Evolutionary conservation across 1,140 invertebrate genomes (phyloP).

Genomic region (Caenorhabditis latens): DNA sequence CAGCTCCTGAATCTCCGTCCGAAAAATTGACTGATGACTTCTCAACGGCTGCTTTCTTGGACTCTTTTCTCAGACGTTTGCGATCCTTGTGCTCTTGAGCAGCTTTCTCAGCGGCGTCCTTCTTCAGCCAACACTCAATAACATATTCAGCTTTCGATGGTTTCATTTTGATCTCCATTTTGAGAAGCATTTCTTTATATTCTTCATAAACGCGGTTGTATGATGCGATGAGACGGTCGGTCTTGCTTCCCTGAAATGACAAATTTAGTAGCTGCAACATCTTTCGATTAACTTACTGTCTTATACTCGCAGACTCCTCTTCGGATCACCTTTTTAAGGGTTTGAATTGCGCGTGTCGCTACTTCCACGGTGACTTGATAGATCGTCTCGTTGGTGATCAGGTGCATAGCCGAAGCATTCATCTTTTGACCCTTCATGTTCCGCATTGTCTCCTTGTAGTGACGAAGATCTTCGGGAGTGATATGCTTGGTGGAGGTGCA

Average conservation of each 20-base stretch:
- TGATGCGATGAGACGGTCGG: not conserved
- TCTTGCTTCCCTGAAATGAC: constrained; percentile 3
- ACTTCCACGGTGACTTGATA: not conserved
- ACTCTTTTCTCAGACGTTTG: not conserved
- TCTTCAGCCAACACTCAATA: constrained; percentile 31
- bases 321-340: not conserved
- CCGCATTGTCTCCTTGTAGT: not conserved
- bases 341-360: not conserved
- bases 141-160: constrained; percentile 3
- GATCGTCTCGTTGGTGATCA: not conserved
- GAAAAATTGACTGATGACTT: not conserved
- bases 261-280: no score
- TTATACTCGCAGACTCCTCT: not conserved
- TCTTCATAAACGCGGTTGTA: not conserved
- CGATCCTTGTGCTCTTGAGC: not conserved
- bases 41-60: not conserved
- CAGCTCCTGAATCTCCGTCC: no score
- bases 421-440: not conserved
- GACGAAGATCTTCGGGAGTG: not conserved
- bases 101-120: constrained; percentile 3
- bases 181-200: not conserved
- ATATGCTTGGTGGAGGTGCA: not conserved
- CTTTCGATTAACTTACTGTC: not conserved
- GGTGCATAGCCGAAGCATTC: not conserved
- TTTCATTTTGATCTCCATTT: constrained; percentile 8